Percentiles rank a stretch among this genome's conserved stretches.
Conservation (phyloP, 2,888 invertebrate species). For the Lissonota sp. region DNA sequence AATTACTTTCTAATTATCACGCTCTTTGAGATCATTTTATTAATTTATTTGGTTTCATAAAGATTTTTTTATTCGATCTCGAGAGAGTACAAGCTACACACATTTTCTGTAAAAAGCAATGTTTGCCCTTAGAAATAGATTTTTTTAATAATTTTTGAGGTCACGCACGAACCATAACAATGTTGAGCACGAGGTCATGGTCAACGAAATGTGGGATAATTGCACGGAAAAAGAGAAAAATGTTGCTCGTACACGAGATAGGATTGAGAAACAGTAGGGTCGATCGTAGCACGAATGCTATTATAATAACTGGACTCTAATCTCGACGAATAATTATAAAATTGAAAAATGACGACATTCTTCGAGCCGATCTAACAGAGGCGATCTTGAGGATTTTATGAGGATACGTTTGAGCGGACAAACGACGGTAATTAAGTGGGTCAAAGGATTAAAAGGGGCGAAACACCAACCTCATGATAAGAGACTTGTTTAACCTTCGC, state of each 20-base stretch:
- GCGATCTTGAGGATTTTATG: too few relatives aligned
- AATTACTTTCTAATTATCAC: too few relatives aligned
- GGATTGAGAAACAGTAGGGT: slow-evolving; percentile 16
- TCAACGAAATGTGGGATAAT: slow-evolving; percentile 18
- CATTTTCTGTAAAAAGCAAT: not conserved
- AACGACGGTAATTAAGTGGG: slow-evolving; percentile 52
- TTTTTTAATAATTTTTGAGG: too few relatives aligned
- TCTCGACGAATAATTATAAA: not conserved
- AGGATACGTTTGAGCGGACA: slow-evolving; percentile 23
- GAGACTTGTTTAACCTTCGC: slow-evolving; percentile 27
- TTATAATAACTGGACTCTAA: slow-evolving; percentile 20
- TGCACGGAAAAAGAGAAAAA: not conserved
- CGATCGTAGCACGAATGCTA: slow-evolving; percentile 22
- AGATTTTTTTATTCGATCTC: too few relatives aligned
- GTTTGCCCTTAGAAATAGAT: too few relatives aligned
- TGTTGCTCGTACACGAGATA: slow-evolving; percentile 11
- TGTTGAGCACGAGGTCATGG: not conserved
- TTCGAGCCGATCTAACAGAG: too few relatives aligned
- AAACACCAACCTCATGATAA: slow-evolving; percentile 18
- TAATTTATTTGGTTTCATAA: too few relatives aligned
- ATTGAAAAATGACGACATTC: too few relatives aligned
- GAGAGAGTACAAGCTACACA: too few relatives aligned
- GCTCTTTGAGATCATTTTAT: too few relatives aligned
- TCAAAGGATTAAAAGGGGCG: slow-evolving; percentile 40
- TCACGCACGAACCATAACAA: not conserved